These are phyloP conservation scores for Halichoeres trimaculatus DNA, from an alignment of 2,113 vertebrate species.

Conservation along the genomic window DNA sequence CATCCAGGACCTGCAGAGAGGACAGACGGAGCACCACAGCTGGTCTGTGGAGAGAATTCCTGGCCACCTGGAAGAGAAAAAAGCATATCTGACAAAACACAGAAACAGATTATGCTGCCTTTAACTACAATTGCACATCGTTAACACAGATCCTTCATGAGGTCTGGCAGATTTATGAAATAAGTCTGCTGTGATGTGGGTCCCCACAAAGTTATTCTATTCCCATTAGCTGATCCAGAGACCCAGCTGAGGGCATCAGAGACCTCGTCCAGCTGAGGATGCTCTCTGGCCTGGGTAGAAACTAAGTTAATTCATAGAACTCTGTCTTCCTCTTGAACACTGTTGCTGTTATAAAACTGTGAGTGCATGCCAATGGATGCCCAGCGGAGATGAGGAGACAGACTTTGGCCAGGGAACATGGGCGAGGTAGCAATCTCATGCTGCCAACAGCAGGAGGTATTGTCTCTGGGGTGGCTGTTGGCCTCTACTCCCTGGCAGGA, in stretches of 20 bases:
- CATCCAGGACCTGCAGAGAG: slow-evolving; percentile 87
- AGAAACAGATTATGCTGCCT: background rate
- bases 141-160: background rate
- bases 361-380: slow-evolving; percentile 46
- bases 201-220: slow-evolving; percentile 8
- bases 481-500: slow-evolving; percentile 64
- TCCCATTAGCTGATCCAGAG: slow-evolving; percentile 27
- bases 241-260: slow-evolving; percentile 63
- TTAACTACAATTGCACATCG: background rate
- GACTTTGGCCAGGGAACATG: slow-evolving; percentile 50
- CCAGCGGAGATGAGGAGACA: slow-evolving; percentile 36
- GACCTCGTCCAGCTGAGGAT: slow-evolving; percentile 60
- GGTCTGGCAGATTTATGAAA: slow-evolving; percentile 42
- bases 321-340: slow-evolving; percentile 51
- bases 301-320: slow-evolving; percentile 42
- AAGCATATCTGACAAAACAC: background rate
- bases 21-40: slow-evolving; percentile 83
- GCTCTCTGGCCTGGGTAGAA: slow-evolving; percentile 42
- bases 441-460: slow-evolving; percentile 64
- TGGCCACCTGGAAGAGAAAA: slow-evolving; percentile 78
- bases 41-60: slow-evolving; percentile 81
- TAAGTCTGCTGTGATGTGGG: slow-evolving; percentile 45
- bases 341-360: slow-evolving; percentile 45
- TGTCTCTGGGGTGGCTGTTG: slow-evolving; percentile 71
- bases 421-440: slow-evolving; percentile 64